Evolutionary conservation across 2,113 vertebrate genomes (phyloP), one percentile per base, ranked within the genome.

Genomic region (Herpetotheres cachinnans): DNA sequence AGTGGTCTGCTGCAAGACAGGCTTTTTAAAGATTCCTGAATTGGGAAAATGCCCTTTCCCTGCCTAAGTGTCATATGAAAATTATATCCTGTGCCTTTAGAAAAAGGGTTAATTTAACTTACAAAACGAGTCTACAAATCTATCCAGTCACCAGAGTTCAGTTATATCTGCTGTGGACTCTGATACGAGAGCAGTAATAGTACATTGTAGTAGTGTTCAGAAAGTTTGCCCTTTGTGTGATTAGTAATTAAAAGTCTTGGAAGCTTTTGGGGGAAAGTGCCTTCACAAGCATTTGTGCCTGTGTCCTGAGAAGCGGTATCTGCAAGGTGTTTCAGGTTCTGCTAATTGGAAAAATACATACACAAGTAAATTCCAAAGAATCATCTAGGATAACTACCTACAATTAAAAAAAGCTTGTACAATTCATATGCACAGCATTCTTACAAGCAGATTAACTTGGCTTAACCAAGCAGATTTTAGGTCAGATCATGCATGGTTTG

Each of bases 41-140:
- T 56, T 90, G 92, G 94, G 86, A 96, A 96, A 80, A 72, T 71
- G 46, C 69, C 77, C 10, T 92, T 89, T 97, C 76, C 94, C 82
- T 97, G 58, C 95, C 71, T 90, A 82, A 80, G 80, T 86, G 82
- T 95, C 30, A 0, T 93, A 86, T 62, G 80, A 97, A 97, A 93
- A 94, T 80, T 90, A 46, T 95, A 84, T 93, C 77, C 79, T 91
- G 92, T 97, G 97, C 96, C 97, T 97, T 97, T 95, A 86, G 70
- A 90, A 92, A 72, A 95, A 86, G 89, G 80, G 81, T 58, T 95
- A 70, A 83, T 94, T 82, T 95, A 95, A 91, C 92, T 82, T 96
- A 54, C 40, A 97, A 97, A 83, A 55, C 54, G 69, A 82, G 59
- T 71, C 73, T 83, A 20, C 82, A 93, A 86, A 76, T 63, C 86